Evolutionary conservation across 2,113 vertebrate species (phyloP).

Genomic region (Prionailurus viverrinus): DNA sequence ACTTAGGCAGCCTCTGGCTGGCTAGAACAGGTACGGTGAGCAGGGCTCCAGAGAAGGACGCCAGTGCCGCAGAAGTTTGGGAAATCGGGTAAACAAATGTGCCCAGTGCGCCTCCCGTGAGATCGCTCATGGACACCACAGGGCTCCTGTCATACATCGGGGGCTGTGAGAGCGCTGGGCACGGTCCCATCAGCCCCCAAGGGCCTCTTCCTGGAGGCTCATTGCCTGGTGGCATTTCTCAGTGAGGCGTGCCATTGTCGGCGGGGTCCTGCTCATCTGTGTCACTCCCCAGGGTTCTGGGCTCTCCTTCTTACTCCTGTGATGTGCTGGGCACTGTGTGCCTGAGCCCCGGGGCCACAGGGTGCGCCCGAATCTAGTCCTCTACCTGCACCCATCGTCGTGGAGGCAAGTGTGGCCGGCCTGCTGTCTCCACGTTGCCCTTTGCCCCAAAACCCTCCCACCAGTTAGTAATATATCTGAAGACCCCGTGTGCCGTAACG

Average conservation of each 20-base stretch:
- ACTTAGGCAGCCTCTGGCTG: background rate
- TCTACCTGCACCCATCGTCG: no score
- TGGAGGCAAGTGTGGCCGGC: background rate
- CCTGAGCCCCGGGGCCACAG: background rate
- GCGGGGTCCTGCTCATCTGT: background rate
- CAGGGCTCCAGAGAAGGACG: background rate
- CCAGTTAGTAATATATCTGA: background rate
- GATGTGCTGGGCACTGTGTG: background rate
- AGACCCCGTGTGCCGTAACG: background rate
- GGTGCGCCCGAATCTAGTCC: background rate
- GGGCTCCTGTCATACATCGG: background rate
- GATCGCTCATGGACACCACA: background rate
- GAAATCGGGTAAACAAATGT: background rate
- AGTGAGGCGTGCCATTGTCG: background rate
- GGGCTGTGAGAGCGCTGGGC: background rate
- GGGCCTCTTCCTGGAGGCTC: background rate
- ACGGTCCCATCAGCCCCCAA: background rate
- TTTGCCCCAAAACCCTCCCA: background rate
- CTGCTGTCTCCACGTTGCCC: background rate
- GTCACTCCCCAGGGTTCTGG: background rate
- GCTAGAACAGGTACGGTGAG: background rate
- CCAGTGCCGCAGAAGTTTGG: background rate
- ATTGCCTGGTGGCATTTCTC: background rate
- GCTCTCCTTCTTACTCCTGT: background rate
- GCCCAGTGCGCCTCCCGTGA: background rate